Conservation (phyloP, 2,797 vertebrate species). For the Anabas testudineus region DNA sequence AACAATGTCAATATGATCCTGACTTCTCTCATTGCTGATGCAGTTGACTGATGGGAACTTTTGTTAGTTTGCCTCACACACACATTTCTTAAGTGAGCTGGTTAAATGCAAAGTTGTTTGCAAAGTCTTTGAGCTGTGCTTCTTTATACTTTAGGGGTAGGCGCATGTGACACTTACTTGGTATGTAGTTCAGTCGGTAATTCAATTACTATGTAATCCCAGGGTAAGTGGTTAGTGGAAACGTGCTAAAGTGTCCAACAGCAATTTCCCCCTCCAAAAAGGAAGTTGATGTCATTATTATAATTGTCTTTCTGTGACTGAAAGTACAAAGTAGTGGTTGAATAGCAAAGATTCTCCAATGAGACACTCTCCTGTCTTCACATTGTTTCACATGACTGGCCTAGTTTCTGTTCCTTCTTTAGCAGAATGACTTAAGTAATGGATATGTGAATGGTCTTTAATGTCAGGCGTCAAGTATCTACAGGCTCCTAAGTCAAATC, state of each 20-base stretch:
- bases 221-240: too few species aligned
- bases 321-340: neutral
- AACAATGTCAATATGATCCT: conserved; percentile 25
- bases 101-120: neutral
- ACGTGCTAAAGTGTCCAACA: too few species aligned
- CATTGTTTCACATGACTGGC: conserved; percentile 6
- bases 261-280: too few species aligned
- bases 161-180: neutral
- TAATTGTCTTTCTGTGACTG: neutral
- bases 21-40: conserved; percentile 22
- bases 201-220: too few species aligned
- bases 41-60: neutral
- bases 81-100: neutral
- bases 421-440: conserved; percentile 9
- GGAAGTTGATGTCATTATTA: too few species aligned
- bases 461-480: conserved; percentile 24
- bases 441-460: neutral
- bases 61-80: neutral
- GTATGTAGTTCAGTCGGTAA: too few species aligned
- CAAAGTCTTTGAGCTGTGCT: neutral
- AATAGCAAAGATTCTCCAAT: neutral
- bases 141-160: neutral
- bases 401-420: neutral
- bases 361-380: neutral
- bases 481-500: conserved; percentile 9